Conservation (phyloP, 2,113 vertebrate genomes). For the Piaya cayana region DNA sequence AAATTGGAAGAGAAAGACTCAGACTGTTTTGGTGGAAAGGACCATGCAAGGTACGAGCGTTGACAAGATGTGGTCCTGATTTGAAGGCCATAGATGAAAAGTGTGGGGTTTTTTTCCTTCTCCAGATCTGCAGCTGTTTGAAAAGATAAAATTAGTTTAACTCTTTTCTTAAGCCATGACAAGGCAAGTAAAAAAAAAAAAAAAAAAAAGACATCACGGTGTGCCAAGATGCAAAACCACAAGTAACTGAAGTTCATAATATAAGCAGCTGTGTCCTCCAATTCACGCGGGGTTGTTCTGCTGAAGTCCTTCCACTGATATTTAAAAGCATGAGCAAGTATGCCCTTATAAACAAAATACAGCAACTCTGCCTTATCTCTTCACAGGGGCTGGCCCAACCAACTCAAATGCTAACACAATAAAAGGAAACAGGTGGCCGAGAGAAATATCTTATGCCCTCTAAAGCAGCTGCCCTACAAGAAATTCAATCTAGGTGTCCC, state of each 20-base stretch:
- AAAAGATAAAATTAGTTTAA: slow-evolving; percentile 78
- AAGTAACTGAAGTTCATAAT: slow-evolving; percentile 64
- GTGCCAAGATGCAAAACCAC: slow-evolving; percentile 73
- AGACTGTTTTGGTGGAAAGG: not conserved
- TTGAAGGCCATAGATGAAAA: slow-evolving; percentile 51
- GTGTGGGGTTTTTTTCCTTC: not conserved
- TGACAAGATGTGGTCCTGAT: not conserved
- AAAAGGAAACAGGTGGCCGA: slow-evolving; percentile 84
- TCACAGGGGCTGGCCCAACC: slow-evolving; percentile 42
- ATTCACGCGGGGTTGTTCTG: slow-evolving; percentile 48
- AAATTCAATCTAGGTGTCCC: slow-evolving; percentile 84
- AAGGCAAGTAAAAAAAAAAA: slow-evolving; percentile 56
- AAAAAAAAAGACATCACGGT: slow-evolving; percentile 64
- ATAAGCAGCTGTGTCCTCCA: slow-evolving; percentile 65
- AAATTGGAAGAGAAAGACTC: not conserved
- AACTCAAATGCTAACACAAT: slow-evolving; percentile 65
- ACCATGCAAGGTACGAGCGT: not conserved
- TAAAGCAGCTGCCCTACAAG: slow-evolving; percentile 81
- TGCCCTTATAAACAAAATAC: slow-evolving; percentile 55
- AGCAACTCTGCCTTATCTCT: slow-evolving; percentile 64
- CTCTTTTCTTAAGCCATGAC: slow-evolving; percentile 66
- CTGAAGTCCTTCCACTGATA: slow-evolving; percentile 72
- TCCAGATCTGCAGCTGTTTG: slow-evolving; percentile 74
- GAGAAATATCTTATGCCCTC: slow-evolving; percentile 76
- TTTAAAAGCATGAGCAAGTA: slow-evolving; percentile 65